Percentiles rank a stretch among this genome's conserved stretches.
Conservation (phyloP, 2,113 vertebrate genomes). For the Nothoprocta pentlandii region DNA sequence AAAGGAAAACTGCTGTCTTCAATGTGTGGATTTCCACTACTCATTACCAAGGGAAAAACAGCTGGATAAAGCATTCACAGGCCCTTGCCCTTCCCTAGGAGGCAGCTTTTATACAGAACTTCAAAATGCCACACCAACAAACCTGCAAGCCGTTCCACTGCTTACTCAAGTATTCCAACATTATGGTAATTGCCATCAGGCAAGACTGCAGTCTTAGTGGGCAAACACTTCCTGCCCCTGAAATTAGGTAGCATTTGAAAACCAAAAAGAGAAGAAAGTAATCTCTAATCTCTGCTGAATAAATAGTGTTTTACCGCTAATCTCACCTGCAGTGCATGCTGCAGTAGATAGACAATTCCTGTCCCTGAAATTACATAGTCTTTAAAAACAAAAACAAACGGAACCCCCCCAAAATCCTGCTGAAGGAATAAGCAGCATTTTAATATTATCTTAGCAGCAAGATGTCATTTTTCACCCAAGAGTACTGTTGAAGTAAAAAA, state of each 20-base stretch:
- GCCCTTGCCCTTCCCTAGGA: not conserved
- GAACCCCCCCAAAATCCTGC: not conserved
- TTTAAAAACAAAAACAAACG: not conserved
- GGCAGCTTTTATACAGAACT: not conserved
- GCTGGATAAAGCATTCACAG: not conserved
- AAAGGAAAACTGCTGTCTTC: not conserved
- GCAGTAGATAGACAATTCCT: not conserved
- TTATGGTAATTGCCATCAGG: not conserved
- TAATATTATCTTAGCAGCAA: not conserved
- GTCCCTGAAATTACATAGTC: not conserved
- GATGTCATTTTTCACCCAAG: not conserved
- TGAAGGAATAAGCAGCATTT: rapidly evolving
- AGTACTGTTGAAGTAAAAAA: not conserved
- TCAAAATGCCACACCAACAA: not conserved
- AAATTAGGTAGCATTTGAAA: not conserved
- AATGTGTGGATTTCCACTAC: too few relatives aligned
- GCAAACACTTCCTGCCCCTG: not conserved
- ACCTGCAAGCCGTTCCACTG: not conserved
- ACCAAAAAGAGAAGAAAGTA: not conserved
- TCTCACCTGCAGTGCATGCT: not conserved
- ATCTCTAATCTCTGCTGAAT: not conserved
- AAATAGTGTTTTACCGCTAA: rapidly evolving
- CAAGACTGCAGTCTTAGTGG: not conserved
- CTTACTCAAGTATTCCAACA: not conserved
- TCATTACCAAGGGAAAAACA: not conserved